Conservation (phyloP, 2,888 invertebrate species). For the Phoenoteleia sp. region DNA sequence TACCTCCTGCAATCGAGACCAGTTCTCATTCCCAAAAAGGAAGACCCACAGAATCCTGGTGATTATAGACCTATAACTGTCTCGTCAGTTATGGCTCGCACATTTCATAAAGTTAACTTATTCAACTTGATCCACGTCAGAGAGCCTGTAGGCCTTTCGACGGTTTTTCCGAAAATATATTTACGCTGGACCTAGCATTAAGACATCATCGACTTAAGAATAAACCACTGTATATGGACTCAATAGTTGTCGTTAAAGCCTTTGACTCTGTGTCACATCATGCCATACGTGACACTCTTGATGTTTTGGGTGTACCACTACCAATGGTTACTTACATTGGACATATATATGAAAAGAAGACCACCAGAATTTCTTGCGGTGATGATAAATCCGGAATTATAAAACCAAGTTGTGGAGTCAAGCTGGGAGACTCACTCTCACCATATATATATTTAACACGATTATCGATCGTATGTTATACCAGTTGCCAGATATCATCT, state of each 20-base stretch:
- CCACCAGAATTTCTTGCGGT: slow-evolving; percentile 25
- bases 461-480: slow-evolving; percentile 45
- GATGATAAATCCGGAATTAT: slow-evolving; percentile 27
- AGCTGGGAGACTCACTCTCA: slow-evolving; percentile 69
- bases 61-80: slow-evolving; percentile 66
- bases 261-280: slow-evolving; percentile 65
- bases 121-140: background rate
- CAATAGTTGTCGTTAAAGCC: slow-evolving; percentile 68
- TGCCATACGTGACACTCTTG: slow-evolving; percentile 22
- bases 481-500: slow-evolving; percentile 64
- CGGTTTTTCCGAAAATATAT: background rate
- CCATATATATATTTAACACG: slow-evolving; percentile 61
- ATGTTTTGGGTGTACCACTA: slow-evolving; percentile 11
- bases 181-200: slow-evolving; percentile 46
- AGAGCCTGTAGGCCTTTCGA: background rate
- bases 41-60: slow-evolving; percentile 43
- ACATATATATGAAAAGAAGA: background rate
- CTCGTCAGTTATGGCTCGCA: slow-evolving; percentile 30
- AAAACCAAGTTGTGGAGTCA: slow-evolving; percentile 81
- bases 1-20: background rate
- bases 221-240: slow-evolving; percentile 58
- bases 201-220: slow-evolving; percentile 31
- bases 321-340: slow-evolving; percentile 32
- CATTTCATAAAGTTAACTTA: slow-evolving; percentile 35
- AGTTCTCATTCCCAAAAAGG: slow-evolving; percentile 49